A percentile compares a stretch with the other conserved stretches of the same genome.
phyloP scores from a whole-genome alignment of 2,888 invertebrate species.

The Chelonus formosanus region DNA sequence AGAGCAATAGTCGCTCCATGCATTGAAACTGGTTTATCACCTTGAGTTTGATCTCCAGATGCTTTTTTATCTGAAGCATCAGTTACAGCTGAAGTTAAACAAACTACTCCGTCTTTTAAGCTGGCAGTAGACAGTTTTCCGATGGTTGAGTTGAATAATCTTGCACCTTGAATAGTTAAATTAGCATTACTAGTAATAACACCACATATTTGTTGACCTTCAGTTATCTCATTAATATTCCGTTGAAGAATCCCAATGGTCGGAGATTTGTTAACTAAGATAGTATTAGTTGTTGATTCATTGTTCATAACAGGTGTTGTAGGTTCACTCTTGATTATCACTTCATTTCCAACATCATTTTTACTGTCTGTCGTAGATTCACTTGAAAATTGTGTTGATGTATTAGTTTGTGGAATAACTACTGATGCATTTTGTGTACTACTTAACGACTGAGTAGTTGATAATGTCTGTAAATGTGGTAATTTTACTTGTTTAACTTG shows the following conservation, averaged over 20 bases:
- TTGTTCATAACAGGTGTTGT: conserved; percentile 1
- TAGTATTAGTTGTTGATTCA: conserved; percentile 32
- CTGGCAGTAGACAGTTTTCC: conserved; percentile 50
- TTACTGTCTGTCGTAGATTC: conserved; percentile 25
- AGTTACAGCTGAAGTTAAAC: conserved; percentile 47
- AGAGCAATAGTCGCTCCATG: conserved; percentile 56
- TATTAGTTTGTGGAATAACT: conserved; percentile 51
- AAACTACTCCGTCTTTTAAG: conserved; percentile 52
- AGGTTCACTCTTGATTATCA: conserved; percentile 34
- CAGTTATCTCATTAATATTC: conserved; percentile 51
- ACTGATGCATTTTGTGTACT: conserved; percentile 46
- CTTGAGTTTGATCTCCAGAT: conserved; percentile 44
- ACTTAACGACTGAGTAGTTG: conserved; percentile 42
- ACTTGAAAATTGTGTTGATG: conserved; percentile 46
- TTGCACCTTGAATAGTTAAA: conserved; percentile 53
- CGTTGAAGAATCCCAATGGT: conserved; percentile 55
- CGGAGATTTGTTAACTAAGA: conserved; percentile 55
- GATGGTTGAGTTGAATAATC: conserved; percentile 59
- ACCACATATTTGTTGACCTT: conserved; percentile 58
- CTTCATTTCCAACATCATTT: conserved; percentile 34
- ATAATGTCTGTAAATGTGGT: conserved; percentile 55
- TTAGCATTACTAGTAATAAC: conserved; percentile 62
- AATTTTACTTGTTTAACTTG: conserved; percentile 59
- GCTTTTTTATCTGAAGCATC: conserved; percentile 49
- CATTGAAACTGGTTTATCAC: conserved; percentile 49